Evolutionary conservation across 2,888 invertebrate genomes (phyloP), one percentile per base, ranked within the genome.

Genomic region (Tipula vernalis): DNA sequence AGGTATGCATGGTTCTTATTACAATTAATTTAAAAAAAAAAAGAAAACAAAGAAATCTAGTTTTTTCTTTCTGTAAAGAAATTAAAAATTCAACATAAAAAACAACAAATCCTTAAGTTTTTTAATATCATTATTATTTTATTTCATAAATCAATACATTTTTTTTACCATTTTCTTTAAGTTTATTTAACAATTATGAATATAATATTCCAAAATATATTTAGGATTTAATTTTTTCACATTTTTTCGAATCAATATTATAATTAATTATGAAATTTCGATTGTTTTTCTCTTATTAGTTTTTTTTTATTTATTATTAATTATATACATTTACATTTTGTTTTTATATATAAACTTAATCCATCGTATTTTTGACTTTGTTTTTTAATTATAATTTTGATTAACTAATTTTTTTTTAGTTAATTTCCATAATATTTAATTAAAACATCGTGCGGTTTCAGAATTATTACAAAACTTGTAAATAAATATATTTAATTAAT

Each of bases 1-100:
- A 89, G 91, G 91, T 91, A 88, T 87, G 88, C 87, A 51, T 39
- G 86, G 51, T 51, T 86, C 57, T 57, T 86, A 85, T 28, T 51
- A 51, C 39, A 84, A 42, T 36, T 83, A 39, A 83, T 71, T 39
- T 6, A 47, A 57, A 42, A 85, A 85, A 85, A 8, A 18, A 15
- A 42, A 44, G 28, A 85, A 36, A 83, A 36, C 13, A 36, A n/a
- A n/a, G 28, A 18, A 83, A 28, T 83, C 36, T 36, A n/a, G n/a
- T 41, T 36, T 36, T 84, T 84, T 84, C 39, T 84, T 84, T 71
- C 71, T 71, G 71, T 71, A 71, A 71, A 71, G 71, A 71, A 71
- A 71, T 71, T 51, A 15, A 51, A 51, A 51, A 71, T 71, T 71
- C 71, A 71, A 71, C 71, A 71, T 71, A 28, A 71, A 71, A 71